Evolutionary conservation across 2,888 invertebrate genomes (phyloP).

Genomic region (Byasa hedistus): DNA sequence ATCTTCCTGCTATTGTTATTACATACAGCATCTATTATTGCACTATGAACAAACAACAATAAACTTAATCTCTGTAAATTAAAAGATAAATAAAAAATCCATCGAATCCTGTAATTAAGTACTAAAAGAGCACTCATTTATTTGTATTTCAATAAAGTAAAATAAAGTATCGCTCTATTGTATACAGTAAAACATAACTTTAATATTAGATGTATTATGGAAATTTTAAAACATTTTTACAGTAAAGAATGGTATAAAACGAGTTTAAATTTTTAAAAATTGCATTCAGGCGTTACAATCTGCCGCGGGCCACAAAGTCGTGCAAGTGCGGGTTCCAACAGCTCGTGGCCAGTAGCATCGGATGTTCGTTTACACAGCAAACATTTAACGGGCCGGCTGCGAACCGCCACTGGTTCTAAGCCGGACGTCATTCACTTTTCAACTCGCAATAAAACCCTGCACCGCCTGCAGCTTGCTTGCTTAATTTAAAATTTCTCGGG

Average conservation of each 20-base stretch:
- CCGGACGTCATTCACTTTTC: conserved; percentile 22
- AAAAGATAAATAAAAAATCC: no score
- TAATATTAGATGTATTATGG: neutral
- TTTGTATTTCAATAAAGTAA: no score
- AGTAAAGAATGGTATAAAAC: neutral
- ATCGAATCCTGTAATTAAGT: no score
- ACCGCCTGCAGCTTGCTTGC: conserved; percentile 14
- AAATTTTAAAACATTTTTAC: neutral
- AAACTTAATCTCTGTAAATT: no score
- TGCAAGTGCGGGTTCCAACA: conserved; percentile 3
- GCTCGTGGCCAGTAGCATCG: conserved; percentile 11
- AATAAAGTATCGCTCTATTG: no score
- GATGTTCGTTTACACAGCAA: conserved; percentile 20
- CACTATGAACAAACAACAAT: no score
- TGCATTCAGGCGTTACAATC: conserved; percentile 2
- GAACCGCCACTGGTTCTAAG: conserved; percentile 18
- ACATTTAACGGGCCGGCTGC: conserved; percentile 20
- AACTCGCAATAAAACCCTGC: conserved; percentile 24
- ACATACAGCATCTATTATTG: no score
- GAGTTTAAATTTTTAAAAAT: conserved; percentile 1
- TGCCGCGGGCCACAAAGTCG: conserved; percentile 5
- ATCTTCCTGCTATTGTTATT: no score
- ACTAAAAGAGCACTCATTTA: no score
- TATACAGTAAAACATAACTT: no score
- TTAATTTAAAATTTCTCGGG: conserved; percentile 9